Conservation (phyloP, 2,797 vertebrate species). For the Pseudomugil gertrudae region DNA sequence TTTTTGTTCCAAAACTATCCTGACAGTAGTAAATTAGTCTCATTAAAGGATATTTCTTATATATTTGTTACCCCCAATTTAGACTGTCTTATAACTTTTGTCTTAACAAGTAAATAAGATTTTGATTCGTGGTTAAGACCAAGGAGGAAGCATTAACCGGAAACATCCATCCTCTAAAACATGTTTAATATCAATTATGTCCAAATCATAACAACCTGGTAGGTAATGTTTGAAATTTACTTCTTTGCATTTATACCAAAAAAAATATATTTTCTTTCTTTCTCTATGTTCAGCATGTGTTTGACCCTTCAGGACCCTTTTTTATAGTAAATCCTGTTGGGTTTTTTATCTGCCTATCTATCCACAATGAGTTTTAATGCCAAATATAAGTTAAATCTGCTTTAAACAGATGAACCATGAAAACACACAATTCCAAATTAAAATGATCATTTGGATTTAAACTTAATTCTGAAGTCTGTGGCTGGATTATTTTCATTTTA, state of each 20-base stretch:
- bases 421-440: too few relatives aligned
- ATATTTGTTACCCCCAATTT: not conserved
- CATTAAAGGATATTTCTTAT: not conserved
- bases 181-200: not conserved
- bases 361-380: too few relatives aligned
- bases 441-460: too few relatives aligned
- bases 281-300: conserved; percentile 19
- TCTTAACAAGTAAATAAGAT: not conserved
- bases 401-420: too few relatives aligned
- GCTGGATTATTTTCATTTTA: too few relatives aligned
- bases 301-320: conserved; percentile 13
- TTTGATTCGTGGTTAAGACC: not conserved
- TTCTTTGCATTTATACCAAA: not conserved
- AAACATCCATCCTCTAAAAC: not conserved
- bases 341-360: conserved; percentile 1
- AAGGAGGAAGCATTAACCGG: not conserved
- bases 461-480: too few relatives aligned
- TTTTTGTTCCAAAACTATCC: not conserved
- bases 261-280: conserved; percentile 1
- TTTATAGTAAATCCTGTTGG: not conserved
- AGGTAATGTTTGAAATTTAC: not conserved
- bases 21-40: not conserved
- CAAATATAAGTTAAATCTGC: too few relatives aligned
- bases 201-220: not conserved
- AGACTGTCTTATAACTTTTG: not conserved